phyloP scores from a whole-genome alignment of 1,140 invertebrate genomes.

The Thaumatotibia leucotreta region DNA sequence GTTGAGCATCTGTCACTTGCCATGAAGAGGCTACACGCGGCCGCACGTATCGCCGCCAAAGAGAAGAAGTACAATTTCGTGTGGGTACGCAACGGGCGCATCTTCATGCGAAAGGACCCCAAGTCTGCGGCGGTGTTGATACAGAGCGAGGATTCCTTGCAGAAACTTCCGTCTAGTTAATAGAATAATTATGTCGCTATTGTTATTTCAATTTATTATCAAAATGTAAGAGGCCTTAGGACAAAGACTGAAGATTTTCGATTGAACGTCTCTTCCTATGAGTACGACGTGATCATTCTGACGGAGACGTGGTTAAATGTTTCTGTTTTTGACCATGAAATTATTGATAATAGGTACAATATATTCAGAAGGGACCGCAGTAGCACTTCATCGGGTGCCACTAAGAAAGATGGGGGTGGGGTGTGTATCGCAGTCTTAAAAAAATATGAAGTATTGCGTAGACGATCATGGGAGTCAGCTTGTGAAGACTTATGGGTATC shows the following conservation, averaged over 20 bases:
- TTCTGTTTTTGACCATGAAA: slow-evolving; percentile 14
- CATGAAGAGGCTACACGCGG: slow-evolving; percentile 1
- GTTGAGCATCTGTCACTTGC: background rate
- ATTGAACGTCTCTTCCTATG: slow-evolving; percentile 6
- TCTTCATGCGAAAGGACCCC: background rate
- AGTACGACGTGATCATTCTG: slow-evolving; percentile 22
- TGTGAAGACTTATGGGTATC: slow-evolving; percentile 28
- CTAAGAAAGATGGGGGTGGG: slow-evolving; percentile 23
- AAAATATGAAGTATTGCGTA: slow-evolving; percentile 13
- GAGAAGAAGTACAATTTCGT: background rate
- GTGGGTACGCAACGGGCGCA: slow-evolving; percentile 1
- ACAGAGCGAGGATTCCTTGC: background rate
- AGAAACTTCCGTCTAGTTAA: background rate
- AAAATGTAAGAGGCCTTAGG: slow-evolving; percentile 22
- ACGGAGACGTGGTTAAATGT: slow-evolving; percentile 22
- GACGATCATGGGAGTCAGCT: slow-evolving; percentile 15
- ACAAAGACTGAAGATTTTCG: slow-evolving; percentile 22
- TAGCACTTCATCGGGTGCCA: background rate
- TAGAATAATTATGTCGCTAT: background rate
- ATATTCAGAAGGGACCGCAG: slow-evolving; percentile 21
- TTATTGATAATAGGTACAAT: slow-evolving; percentile 22
- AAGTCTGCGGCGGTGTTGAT: background rate
- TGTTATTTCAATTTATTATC: slow-evolving; percentile 2
- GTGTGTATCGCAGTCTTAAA: slow-evolving; percentile 25
- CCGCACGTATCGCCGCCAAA: background rate